Conservation (phyloP, 2,888 invertebrate genomes). For the Scaptomyza flava region DNA sequence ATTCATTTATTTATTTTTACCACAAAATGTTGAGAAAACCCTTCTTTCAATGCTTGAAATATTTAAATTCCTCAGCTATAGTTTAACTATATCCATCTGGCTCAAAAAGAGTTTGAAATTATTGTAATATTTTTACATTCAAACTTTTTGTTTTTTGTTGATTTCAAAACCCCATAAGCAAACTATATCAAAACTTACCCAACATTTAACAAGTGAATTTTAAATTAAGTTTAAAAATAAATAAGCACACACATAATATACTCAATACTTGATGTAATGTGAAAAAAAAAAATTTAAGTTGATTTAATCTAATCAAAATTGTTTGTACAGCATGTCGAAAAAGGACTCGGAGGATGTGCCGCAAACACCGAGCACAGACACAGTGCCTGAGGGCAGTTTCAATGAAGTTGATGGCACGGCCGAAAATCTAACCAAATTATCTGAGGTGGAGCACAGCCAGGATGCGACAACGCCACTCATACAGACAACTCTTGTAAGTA, state of each 20-base stretch:
- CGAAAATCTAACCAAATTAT: constrained; percentile 70
- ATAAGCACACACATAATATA: neutral
- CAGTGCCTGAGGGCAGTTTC: constrained; percentile 76
- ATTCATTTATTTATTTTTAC: too few species aligned
- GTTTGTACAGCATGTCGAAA: constrained; percentile 71
- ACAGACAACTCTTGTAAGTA: constrained; percentile 91
- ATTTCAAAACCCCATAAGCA: too few species aligned
- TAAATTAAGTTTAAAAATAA: neutral
- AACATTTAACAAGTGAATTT: neutral
- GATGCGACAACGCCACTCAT: constrained; percentile 66
- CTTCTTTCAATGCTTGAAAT: too few species aligned
- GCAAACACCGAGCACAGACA: constrained; percentile 77
- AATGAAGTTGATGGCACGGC: constrained; percentile 74
- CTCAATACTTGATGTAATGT: neutral
- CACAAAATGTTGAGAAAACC: too few species aligned
- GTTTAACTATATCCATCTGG: too few species aligned
- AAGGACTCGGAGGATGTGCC: constrained; percentile 81
- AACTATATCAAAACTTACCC: neutral
- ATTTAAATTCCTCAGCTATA: too few species aligned
- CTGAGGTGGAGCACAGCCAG: constrained; percentile 65
- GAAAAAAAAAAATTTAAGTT: constrained; percentile 1
- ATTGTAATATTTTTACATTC: too few species aligned
- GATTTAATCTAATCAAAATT: constrained; percentile 9
- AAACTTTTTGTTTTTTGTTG: too few species aligned
- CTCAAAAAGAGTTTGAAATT: too few species aligned